A percentile compares a stretch with the other conserved stretches of the same genome.
phyloP scores from a whole-genome alignment of 2,797 vertebrate genomes.

The Acestrorhynchus altus region DNA sequence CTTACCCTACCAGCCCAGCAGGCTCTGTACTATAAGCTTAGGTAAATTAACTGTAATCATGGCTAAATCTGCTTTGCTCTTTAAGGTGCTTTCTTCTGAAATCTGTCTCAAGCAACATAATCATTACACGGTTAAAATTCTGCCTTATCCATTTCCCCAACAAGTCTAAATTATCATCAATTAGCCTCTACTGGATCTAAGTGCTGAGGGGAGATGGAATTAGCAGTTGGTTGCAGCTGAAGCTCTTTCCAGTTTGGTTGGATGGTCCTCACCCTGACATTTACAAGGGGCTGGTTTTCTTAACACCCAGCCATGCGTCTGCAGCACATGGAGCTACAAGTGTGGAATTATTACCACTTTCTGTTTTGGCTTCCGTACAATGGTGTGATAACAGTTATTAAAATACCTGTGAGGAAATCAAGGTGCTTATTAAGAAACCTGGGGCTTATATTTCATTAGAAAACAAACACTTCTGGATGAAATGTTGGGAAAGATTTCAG shows the following conservation, averaged over 20 bases:
- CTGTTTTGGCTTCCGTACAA: slow-evolving; percentile 64
- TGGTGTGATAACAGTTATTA: slow-evolving; percentile 84
- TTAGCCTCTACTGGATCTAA: slow-evolving; percentile 13
- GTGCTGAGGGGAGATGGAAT: slow-evolving; percentile 6
- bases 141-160: neutral
- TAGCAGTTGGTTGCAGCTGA: slow-evolving; percentile 13
- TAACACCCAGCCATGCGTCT: slow-evolving; percentile 45
- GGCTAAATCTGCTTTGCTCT: neutral
- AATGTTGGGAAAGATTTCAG: slow-evolving; percentile 19
- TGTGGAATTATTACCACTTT: slow-evolving; percentile 74
- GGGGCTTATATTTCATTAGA: slow-evolving; percentile 66
- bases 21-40: neutral
- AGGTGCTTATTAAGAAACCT: slow-evolving; percentile 72
- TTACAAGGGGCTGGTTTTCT: slow-evolving; percentile 46
- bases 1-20: neutral
- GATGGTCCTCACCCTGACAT: slow-evolving; percentile 24
- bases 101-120: neutral
- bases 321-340: slow-evolving; percentile 24
- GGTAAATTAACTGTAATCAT: neutral
- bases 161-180: slow-evolving; percentile 15
- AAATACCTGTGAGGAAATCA: slow-evolving; percentile 75
- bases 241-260: slow-evolving; percentile 4
- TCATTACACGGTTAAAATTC: neutral
- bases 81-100: neutral
- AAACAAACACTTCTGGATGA: slow-evolving; percentile 66